Percentiles rank a stretch among this genome's conserved stretches.
Evolutionary conservation across 2,797 vertebrate genomes (phyloP).

Genomic region (Prunella strophiata): DNA sequence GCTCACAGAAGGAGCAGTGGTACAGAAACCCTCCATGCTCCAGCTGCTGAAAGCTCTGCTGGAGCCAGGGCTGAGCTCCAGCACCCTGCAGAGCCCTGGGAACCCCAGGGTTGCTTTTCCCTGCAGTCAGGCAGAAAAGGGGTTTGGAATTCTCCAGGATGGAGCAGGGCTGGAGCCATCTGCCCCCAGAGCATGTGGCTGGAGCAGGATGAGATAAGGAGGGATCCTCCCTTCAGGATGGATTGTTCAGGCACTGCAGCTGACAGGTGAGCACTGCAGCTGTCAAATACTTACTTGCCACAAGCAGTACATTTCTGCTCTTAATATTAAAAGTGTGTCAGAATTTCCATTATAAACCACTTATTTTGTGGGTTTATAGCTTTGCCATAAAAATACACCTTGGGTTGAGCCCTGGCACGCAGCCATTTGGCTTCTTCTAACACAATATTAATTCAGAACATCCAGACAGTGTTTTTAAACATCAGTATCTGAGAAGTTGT

Average conservation of each 20-base stretch:
- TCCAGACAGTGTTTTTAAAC: slow-evolving; percentile 49
- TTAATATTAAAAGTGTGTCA: slow-evolving; percentile 73
- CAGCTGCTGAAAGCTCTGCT: background rate
- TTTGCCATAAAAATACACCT: slow-evolving; percentile 78
- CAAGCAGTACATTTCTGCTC: slow-evolving; percentile 28
- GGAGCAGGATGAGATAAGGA: background rate
- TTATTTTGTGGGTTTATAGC: slow-evolving; percentile 77
- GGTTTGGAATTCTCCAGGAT: background rate
- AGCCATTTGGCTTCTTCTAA: slow-evolving; percentile 59
- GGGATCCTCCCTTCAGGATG: background rate
- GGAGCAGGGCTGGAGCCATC: background rate
- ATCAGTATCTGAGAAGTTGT: background rate
- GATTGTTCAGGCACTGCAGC: slow-evolving; percentile 7
- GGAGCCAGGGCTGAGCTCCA: background rate
- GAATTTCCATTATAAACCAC: slow-evolving; percentile 79
- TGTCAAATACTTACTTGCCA: slow-evolving; percentile 35
- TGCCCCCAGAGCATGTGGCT: background rate
- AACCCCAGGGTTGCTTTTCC: background rate
- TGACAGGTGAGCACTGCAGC: slow-evolving; percentile 43
- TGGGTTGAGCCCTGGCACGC: slow-evolving; percentile 66
- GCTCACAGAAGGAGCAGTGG: background rate
- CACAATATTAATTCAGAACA: slow-evolving; percentile 63
- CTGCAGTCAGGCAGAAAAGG: background rate
- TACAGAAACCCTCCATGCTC: background rate
- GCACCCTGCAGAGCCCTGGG: background rate